Conservation (phyloP, 2,888 invertebrate species). For the Luperina testacea region DNA sequence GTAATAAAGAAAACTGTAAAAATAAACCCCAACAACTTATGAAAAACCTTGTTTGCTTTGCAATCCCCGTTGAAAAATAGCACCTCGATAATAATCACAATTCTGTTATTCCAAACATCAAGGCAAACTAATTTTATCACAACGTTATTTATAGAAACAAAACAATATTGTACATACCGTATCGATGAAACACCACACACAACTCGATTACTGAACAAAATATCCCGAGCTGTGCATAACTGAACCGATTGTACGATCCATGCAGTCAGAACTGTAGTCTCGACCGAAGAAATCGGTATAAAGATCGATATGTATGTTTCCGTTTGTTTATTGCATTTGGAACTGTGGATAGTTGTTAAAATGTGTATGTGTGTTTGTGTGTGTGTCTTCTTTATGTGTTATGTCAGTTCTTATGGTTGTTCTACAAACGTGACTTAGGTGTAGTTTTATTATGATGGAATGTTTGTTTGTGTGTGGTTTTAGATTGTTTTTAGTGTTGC, state of each 20-base stretch:
- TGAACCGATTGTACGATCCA: conserved; percentile 68
- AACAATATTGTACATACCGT: conserved; percentile 52
- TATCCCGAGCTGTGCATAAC: conserved; percentile 47
- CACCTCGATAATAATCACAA: not conserved
- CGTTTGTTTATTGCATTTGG: conserved; percentile 83
- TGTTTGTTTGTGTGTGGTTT: conserved; percentile 22
- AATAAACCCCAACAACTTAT: not conserved
- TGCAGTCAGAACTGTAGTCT: conserved; percentile 68
- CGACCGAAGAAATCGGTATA: conserved; percentile 70
- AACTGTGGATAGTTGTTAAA: conserved; percentile 74
- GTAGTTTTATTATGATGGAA: conserved; percentile 41
- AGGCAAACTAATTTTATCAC: conserved; percentile 40
- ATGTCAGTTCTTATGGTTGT: conserved; percentile 63
- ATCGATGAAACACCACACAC: conserved; percentile 42
- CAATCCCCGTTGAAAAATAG: not conserved
- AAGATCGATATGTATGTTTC: conserved; percentile 81
- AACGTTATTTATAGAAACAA: conserved; percentile 35
- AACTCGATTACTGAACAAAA: conserved; percentile 58
- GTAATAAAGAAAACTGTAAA: not conserved
- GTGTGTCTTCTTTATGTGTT: conserved; percentile 52
- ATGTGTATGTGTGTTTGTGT: conserved; percentile 64
- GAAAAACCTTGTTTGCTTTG: not conserved
- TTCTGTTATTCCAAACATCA: conserved; percentile 13
- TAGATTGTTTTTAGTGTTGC: not conserved
- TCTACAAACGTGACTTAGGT: conserved; percentile 58